phyloP scores from a whole-genome alignment of 2,797 vertebrate species.

The Acanthurus lineatus region DNA sequence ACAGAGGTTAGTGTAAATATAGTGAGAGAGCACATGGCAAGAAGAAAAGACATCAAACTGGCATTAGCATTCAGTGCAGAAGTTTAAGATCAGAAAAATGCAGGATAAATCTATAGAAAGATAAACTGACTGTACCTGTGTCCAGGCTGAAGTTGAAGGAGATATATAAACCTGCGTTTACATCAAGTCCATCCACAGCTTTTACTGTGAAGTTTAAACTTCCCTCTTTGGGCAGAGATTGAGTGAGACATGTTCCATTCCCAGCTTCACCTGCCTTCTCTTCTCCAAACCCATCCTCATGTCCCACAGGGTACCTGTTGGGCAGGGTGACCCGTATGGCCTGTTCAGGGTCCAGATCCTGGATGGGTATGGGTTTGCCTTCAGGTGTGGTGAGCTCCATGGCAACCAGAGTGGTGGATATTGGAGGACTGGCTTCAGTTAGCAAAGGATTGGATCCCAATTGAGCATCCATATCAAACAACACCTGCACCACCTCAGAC shows the following conservation, averaged over 20 bases:
- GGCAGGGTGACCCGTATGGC: constrained; percentile 83
- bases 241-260: constrained; percentile 54
- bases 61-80: neutral
- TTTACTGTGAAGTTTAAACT: constrained; percentile 80
- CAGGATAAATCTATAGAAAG: neutral
- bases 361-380: constrained; percentile 78
- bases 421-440: constrained; percentile 69
- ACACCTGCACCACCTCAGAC: constrained; percentile 83
- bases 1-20: no score
- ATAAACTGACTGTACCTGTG: constrained; percentile 74
- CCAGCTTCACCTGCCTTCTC: constrained; percentile 4
- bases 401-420: constrained; percentile 83
- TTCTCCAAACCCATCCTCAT: neutral
- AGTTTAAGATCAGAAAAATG: neutral
- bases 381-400: constrained; percentile 85
- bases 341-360: constrained; percentile 75
- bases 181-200: constrained; percentile 60
- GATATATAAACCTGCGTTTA: constrained; percentile 82
- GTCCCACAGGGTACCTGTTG: constrained; percentile 38
- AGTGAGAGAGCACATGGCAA: no score
- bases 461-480: constrained; percentile 72
- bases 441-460: constrained; percentile 58
- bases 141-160: constrained; percentile 81
- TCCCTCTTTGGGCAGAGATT: constrained; percentile 61
- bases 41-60: no score